Evolutionary conservation across 2,797 vertebrate genomes (phyloP).

Genomic region (Anolis apletophallus): DNA sequence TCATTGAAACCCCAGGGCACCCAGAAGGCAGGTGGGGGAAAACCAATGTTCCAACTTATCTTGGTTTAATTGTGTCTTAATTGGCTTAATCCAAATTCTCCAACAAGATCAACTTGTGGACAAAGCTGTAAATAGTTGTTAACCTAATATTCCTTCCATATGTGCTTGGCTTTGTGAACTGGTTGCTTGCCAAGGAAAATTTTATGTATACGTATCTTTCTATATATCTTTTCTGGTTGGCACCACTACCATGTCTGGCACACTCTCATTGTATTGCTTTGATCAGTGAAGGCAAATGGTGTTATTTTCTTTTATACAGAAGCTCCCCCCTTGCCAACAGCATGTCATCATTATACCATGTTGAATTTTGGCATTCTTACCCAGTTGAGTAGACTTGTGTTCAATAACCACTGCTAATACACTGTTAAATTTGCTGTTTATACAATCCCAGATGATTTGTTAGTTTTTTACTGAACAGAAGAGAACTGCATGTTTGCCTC

Average conservation of each 20-base stretch:
- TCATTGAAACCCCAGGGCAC: background rate
- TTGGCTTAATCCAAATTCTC: conserved; percentile 33
- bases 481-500: conserved; percentile 46
- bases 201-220: background rate
- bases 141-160: conserved; percentile 31
- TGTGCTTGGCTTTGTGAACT: conserved; percentile 15
- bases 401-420: conserved; percentile 77
- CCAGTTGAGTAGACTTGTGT: conserved; percentile 62
- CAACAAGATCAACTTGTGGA: conserved; percentile 14
- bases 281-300: conserved; percentile 16
- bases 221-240: conserved; percentile 19
- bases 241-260: background rate
- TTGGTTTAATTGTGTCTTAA: conserved; percentile 19
- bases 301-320: background rate
- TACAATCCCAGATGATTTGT: conserved; percentile 76
- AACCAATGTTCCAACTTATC: conserved; percentile 6
- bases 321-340: background rate
- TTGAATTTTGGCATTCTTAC: conserved; percentile 63
- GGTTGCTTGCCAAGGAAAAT: conserved; percentile 26
- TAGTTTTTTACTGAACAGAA: conserved; percentile 76
- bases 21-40: background rate
- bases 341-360: conserved; percentile 58
- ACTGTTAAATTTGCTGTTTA: conserved; percentile 78
- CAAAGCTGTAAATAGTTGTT: conserved; percentile 36
- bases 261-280: conserved; percentile 17